A percentile compares a stretch with the other conserved stretches of the same genome.
Evolutionary conservation across 2,797 vertebrate genomes (phyloP).

Genomic region (Trichosurus vulpecula): DNA sequence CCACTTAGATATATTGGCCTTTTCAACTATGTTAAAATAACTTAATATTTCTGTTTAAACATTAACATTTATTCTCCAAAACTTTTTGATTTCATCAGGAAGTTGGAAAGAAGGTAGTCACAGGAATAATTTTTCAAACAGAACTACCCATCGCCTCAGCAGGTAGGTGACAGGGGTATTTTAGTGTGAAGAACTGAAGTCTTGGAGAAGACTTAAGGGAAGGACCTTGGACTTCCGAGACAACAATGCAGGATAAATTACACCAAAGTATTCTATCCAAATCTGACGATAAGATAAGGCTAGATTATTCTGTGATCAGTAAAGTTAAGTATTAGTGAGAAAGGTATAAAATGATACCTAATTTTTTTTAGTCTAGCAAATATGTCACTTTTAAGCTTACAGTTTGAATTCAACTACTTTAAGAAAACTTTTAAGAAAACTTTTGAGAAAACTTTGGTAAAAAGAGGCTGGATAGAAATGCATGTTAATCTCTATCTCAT

Average conservation of each 20-base stretch:
- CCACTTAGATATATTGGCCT: neutral
- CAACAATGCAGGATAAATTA: neutral
- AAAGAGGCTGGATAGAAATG: neutral
- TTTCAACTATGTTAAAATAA: neutral
- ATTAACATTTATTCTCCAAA: no score
- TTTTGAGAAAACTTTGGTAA: neutral
- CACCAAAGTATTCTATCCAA: neutral
- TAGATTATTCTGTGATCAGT: neutral
- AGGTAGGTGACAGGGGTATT: neutral
- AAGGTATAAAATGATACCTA: neutral
- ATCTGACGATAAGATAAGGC: neutral
- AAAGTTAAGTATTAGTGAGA: neutral
- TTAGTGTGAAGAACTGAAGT: neutral
- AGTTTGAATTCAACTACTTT: neutral
- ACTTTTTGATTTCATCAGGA: neutral
- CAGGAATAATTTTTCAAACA: neutral
- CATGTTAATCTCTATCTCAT: neutral
- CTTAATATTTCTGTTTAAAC: neutral
- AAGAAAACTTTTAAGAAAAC: neutral
- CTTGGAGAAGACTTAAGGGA: neutral
- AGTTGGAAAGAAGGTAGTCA: neutral
- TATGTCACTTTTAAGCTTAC: neutral
- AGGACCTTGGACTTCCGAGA: neutral
- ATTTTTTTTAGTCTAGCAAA: neutral
- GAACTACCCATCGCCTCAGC: neutral